Evolutionary conservation across 2,113 vertebrate species (phyloP).

Genomic region (Fregata magnificens): DNA sequence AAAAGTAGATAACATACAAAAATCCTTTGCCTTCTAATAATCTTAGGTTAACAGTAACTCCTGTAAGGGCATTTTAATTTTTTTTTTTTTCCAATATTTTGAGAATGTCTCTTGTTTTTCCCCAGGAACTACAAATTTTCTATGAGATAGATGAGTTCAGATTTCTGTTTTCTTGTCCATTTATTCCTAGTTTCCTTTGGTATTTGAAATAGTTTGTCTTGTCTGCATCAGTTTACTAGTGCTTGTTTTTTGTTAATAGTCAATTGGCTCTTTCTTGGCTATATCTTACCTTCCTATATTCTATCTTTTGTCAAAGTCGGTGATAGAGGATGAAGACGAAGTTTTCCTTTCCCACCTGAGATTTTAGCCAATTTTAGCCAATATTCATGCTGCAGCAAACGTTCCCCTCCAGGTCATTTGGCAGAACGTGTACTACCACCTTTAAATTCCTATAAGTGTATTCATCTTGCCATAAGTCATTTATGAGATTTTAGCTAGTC

Average conservation of each 20-base stretch:
- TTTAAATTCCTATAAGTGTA: background rate
- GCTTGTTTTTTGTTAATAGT: background rate
- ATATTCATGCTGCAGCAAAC: background rate
- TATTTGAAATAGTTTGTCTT: background rate
- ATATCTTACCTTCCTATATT: background rate
- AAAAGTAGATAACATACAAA: background rate
- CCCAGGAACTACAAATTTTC: background rate
- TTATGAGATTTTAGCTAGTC: background rate
- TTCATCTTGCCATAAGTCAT: background rate
- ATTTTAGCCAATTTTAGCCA: background rate
- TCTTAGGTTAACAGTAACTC: background rate
- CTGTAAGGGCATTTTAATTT: background rate
- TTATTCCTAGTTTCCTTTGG: background rate
- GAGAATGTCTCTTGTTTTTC: background rate
- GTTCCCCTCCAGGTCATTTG: background rate
- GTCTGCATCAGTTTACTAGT: background rate
- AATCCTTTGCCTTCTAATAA: background rate
- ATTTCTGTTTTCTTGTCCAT: background rate
- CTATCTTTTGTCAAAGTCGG: background rate
- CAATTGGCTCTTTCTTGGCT: background rate
- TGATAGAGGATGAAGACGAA: background rate
- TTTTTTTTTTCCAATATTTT: background rate
- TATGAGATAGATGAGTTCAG: background rate
- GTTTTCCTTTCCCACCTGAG: background rate
- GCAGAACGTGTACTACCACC: background rate